Evolutionary conservation across 2,888 invertebrate species (phyloP).

Genomic region (Mesochorus sp.): DNA sequence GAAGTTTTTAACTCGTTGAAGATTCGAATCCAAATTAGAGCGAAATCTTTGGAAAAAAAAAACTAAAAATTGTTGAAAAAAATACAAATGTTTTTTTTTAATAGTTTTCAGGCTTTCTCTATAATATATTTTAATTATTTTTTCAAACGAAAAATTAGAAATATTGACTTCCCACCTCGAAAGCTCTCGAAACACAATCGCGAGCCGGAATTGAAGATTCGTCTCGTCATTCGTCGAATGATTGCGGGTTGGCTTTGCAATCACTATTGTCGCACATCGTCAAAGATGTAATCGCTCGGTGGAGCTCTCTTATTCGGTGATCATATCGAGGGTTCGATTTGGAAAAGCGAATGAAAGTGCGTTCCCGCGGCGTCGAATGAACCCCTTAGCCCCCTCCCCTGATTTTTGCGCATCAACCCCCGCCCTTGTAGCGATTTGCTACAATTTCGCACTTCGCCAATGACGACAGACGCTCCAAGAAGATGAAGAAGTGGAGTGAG

Average conservation of each 20-base stretch:
- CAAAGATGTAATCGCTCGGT: slow-evolving; percentile 4
- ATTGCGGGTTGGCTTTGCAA: neutral
- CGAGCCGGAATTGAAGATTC: neutral
- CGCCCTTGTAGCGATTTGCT: slow-evolving; percentile 76
- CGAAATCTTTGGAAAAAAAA: too few species aligned
- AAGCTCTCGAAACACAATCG: too few species aligned
- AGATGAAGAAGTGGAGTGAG: slow-evolving; percentile 16
- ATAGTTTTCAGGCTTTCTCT: too few species aligned
- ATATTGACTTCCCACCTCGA: too few species aligned
- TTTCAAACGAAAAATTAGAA: too few species aligned
- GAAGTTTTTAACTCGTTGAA: neutral
- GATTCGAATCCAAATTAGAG: too few species aligned
- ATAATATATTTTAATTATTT: too few species aligned
- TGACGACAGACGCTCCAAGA: slow-evolving; percentile 73
- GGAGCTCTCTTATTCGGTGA: slow-evolving; percentile 42
- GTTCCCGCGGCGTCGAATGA: slow-evolving; percentile 42
- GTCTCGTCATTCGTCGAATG: slow-evolving; percentile 6
- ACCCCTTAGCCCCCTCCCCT: slow-evolving; percentile 3
- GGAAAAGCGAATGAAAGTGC: slow-evolving; percentile 55
- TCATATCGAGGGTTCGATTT: slow-evolving; percentile 38
- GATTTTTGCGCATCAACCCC: slow-evolving; percentile 21
- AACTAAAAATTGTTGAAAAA: too few species aligned
- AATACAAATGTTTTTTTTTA: too few species aligned
- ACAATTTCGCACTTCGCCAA: slow-evolving; percentile 79
- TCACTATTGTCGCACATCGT: slow-evolving; percentile 22